Conservation (phyloP, 1,140 invertebrate genomes). For the Ladona fulva region DNA sequence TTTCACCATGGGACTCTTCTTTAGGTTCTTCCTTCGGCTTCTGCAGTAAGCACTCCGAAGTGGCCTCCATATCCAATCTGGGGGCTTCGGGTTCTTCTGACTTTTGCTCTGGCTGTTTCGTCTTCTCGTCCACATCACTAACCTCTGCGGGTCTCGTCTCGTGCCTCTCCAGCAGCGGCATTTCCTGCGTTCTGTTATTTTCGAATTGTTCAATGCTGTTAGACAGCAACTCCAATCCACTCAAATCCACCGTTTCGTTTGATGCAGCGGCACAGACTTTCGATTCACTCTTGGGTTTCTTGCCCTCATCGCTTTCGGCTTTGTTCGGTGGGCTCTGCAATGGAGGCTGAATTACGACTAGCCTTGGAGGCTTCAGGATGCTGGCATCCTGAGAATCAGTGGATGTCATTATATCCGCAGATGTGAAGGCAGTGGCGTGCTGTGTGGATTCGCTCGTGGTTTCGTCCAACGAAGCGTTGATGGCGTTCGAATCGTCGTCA, state of each 20-base stretch:
- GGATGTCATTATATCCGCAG: slow-evolving; percentile 13
- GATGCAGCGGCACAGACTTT: slow-evolving; percentile 21
- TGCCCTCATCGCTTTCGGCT: not conserved
- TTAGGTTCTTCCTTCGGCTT: slow-evolving; percentile 22
- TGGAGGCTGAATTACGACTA: slow-evolving; percentile 23
- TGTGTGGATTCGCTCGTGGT: not conserved
- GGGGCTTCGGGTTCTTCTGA: not conserved
- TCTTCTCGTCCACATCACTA: slow-evolving; percentile 20
- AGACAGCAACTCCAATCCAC: slow-evolving; percentile 68
- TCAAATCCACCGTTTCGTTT: slow-evolving; percentile 49
- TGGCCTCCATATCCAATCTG: not conserved
- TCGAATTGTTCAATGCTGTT: slow-evolving; percentile 71
- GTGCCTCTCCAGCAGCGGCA: not conserved
- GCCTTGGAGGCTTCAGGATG: slow-evolving; percentile 13
- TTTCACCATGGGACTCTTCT: not conserved
- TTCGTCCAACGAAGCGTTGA: slow-evolving; percentile 13
- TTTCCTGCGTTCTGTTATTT: slow-evolving; percentile 25
- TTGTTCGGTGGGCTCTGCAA: not conserved
- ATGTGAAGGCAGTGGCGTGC: not conserved
- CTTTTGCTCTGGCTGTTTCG: not conserved
- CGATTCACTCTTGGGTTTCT: not conserved
- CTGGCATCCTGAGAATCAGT: slow-evolving; percentile 8
- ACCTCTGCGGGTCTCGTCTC: slow-evolving; percentile 17
- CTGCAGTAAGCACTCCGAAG: not conserved
- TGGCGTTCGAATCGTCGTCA: slow-evolving; percentile 29